phyloP scores from a whole-genome alignment of 2,888 invertebrate genomes.

The Dascillus cervinus region DNA sequence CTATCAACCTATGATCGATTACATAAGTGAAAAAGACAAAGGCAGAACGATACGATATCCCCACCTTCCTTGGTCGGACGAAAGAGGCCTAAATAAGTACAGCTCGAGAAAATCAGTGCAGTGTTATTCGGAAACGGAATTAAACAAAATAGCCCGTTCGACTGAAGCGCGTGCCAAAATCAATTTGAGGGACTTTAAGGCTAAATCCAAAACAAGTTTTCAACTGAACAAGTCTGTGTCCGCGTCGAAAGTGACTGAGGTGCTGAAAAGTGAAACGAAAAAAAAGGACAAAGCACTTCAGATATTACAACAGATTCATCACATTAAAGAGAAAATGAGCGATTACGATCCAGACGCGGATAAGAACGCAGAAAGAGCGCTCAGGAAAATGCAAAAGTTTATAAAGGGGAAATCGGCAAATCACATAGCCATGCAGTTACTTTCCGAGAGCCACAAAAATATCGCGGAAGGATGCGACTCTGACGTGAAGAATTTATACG shows the following conservation, averaged over 20 bases:
- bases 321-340: slow-evolving; percentile 42
- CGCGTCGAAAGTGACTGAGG: slow-evolving; percentile 55
- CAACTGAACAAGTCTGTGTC: slow-evolving; percentile 55
- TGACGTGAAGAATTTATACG: slow-evolving; percentile 26
- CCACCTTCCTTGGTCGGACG: slow-evolving; percentile 68
- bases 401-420: slow-evolving; percentile 69
- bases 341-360: slow-evolving; percentile 44
- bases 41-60: slow-evolving; percentile 43
- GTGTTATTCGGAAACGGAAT: slow-evolving; percentile 60
- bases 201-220: slow-evolving; percentile 54
- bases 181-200: slow-evolving; percentile 53
- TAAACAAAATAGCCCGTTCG: slow-evolving; percentile 57
- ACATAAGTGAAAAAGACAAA: slow-evolving; percentile 62
- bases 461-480: slow-evolving; percentile 44
- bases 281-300: slow-evolving; percentile 44
- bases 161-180: slow-evolving; percentile 63
- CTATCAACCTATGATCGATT: slow-evolving; percentile 84
- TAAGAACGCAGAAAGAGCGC: slow-evolving; percentile 38
- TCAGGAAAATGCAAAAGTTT: slow-evolving; percentile 44
- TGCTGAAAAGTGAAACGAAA: slow-evolving; percentile 47
- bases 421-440: slow-evolving; percentile 59
- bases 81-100: slow-evolving; percentile 60
- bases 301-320: slow-evolving; percentile 39
- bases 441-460: slow-evolving; percentile 50
- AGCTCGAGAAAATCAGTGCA: slow-evolving; percentile 56